Evolutionary conservation across 2,797 vertebrate species (phyloP).

Genomic region (Macrochelys suwanniensis): DNA sequence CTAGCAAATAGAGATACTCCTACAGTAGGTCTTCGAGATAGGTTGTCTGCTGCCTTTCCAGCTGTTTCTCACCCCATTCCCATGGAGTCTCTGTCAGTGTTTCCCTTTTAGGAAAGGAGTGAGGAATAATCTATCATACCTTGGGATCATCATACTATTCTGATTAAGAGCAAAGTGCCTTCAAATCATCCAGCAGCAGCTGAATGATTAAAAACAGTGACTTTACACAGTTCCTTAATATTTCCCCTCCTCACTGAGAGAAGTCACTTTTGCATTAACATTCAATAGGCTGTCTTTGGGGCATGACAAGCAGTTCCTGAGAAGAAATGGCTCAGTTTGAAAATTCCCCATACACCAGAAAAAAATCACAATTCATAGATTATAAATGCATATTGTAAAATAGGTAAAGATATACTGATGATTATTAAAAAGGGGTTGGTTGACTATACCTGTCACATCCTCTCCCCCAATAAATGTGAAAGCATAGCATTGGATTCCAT

Average conservation of each 20-base stretch:
- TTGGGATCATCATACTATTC: background rate
- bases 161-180: background rate
- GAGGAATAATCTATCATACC: background rate
- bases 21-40: background rate
- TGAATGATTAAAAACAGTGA: background rate
- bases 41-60: conserved; percentile 6
- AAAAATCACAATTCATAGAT: background rate
- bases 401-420: background rate
- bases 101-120: background rate
- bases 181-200: background rate
- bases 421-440: background rate
- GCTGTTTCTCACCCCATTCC: background rate
- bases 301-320: background rate
- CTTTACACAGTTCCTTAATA: background rate
- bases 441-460: background rate
- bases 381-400: conserved; percentile 27
- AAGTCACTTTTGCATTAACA: conserved; percentile 38
- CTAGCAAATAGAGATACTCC: background rate
- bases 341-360: background rate
- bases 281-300: background rate
- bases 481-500: background rate
- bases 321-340: background rate
- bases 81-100: background rate
- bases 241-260: background rate
- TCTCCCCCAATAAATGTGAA: background rate